Evolutionary conservation across 2,113 vertebrate genomes (phyloP).

Genomic region (Pteropus alecto): DNA sequence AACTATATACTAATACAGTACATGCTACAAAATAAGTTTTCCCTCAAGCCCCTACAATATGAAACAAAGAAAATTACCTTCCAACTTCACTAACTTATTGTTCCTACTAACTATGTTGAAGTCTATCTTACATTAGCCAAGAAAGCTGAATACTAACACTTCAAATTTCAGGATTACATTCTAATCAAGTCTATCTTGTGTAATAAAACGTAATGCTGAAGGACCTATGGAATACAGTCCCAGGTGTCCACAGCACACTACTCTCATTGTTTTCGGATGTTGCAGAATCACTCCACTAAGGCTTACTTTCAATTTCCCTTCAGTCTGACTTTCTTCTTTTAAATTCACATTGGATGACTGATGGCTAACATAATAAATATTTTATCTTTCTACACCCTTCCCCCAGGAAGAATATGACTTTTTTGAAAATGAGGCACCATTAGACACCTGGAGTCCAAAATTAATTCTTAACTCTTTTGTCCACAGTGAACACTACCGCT

Average conservation of each 20-base stretch:
- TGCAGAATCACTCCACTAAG: constrained; percentile 47
- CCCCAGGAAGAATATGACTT: constrained; percentile 59
- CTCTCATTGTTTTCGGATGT: constrained; percentile 58
- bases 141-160: constrained; percentile 38
- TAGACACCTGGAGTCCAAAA: constrained; percentile 65
- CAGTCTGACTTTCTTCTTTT: constrained; percentile 69
- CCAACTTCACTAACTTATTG: neutral
- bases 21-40: neutral
- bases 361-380: constrained; percentile 72
- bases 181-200: constrained; percentile 30
- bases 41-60: neutral
- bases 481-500: neutral
- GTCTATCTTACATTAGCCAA: neutral
- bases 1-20: neutral
- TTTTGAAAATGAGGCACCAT: constrained; percentile 49
- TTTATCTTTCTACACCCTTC: constrained; percentile 75
- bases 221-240: constrained; percentile 38
- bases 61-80: constrained; percentile 41
- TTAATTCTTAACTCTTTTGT: constrained; percentile 56
- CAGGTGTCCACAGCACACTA: constrained; percentile 73
- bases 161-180: constrained; percentile 9
- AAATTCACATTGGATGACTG: constrained; percentile 75
- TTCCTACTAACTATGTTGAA: neutral
- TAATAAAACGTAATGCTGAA: constrained; percentile 29
- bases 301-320: constrained; percentile 63